Conservation (phyloP, 2,888 invertebrate species). For the Mesochorus sp. region DNA sequence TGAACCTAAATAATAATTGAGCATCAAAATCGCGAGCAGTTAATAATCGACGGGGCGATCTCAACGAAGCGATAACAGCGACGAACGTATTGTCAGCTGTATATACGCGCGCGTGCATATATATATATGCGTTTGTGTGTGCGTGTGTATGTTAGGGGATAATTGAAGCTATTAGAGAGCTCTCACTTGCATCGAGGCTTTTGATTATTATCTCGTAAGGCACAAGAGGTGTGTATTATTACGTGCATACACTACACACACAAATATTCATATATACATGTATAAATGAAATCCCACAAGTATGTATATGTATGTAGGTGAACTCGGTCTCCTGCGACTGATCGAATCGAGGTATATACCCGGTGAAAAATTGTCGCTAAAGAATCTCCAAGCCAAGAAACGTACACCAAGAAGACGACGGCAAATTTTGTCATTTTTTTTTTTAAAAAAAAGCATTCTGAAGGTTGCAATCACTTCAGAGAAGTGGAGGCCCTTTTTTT, state of each 20-base stretch:
- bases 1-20: too few species aligned
- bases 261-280: background rate
- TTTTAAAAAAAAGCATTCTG: too few species aligned
- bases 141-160: background rate
- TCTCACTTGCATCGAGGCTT: conserved; percentile 39
- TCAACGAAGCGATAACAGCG: background rate
- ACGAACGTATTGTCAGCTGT: conserved; percentile 1
- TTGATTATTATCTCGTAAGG: conserved; percentile 51
- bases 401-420: too few species aligned
- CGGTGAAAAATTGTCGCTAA: background rate
- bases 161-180: conserved; percentile 50
- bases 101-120: background rate
- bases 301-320: background rate
- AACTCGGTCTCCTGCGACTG: conserved; percentile 36
- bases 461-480: too few species aligned
- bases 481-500: too few species aligned
- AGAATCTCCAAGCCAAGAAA: too few species aligned
- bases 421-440: too few species aligned
- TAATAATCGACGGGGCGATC: background rate
- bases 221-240: conserved; percentile 15
- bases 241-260: too few species aligned
- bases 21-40: too few species aligned
- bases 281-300: background rate
- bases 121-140: background rate
- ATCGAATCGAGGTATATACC: conserved; percentile 29